Evolutionary conservation across 2,113 vertebrate species (phyloP).

Genomic region (Oriolus oriolus): DNA sequence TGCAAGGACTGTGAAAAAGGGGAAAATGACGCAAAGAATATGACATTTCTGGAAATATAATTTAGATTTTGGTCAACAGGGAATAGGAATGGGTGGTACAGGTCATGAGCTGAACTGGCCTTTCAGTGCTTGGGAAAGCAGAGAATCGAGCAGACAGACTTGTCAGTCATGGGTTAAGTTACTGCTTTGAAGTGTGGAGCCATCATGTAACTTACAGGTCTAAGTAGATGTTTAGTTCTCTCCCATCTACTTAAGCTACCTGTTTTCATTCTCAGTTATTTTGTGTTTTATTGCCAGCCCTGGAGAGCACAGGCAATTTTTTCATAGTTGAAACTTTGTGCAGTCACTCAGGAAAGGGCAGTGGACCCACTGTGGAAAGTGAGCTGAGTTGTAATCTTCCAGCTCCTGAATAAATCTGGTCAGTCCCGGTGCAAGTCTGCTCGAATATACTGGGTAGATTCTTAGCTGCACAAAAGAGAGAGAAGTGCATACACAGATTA

Average conservation of each 20-base stretch:
- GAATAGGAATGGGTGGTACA: conserved; percentile 14
- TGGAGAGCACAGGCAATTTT: neutral
- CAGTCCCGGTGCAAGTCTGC: neutral
- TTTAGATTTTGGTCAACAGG: conserved; percentile 44
- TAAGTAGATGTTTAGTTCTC: neutral
- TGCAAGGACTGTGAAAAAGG: conserved; percentile 7
- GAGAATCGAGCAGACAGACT: neutral
- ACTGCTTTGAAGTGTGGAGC: conserved; percentile 4
- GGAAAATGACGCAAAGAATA: conserved; percentile 11
- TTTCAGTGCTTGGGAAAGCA: conserved; percentile 20
- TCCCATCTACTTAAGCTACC: neutral
- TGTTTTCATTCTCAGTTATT: neutral
- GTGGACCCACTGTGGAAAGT: neutral
- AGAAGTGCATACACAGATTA: neutral
- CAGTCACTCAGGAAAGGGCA: neutral
- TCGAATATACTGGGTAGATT: neutral
- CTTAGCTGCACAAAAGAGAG: neutral
- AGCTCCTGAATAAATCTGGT: neutral
- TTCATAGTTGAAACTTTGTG: neutral
- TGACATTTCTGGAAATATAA: conserved; percentile 47
- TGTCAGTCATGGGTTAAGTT: conserved; percentile 8
- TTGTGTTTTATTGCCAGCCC: neutral
- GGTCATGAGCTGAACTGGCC: conserved; percentile 45
- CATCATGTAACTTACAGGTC: neutral
- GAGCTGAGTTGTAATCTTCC: neutral